Conservation (phyloP, 2,113 vertebrate genomes). For the Toxotes chatareus region DNA sequence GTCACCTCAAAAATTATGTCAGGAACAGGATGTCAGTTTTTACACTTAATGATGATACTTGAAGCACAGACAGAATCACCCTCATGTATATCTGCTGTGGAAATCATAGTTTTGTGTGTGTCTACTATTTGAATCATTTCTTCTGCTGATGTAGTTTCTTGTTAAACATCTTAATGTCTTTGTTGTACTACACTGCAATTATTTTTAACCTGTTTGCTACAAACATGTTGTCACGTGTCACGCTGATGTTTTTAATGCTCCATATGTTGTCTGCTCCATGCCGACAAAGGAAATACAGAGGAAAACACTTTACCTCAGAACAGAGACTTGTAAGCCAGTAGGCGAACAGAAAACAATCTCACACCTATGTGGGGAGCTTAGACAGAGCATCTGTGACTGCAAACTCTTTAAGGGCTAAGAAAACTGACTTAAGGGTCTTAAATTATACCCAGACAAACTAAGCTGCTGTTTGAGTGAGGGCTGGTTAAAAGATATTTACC, state of each 20-base stretch:
- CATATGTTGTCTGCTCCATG: conserved; percentile 13
- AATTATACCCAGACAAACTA: not conserved
- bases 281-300: not conserved
- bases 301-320: not conserved
- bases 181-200: not conserved
- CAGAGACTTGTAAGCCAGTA: not conserved
- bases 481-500: not conserved
- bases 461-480: not conserved
- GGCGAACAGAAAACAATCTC: not conserved
- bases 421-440: too few relatives aligned
- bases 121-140: not conserved
- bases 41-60: conserved; percentile 14
- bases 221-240: conserved; percentile 2
- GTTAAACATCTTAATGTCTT: not conserved
- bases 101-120: not conserved
- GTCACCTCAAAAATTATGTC: conserved; percentile 8
- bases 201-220: conserved; percentile 25
- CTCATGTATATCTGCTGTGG: not conserved
- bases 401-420: not conserved
- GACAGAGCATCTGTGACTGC: not conserved
- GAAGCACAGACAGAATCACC: not conserved
- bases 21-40: not conserved
- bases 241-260: not conserved
- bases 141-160: not conserved
- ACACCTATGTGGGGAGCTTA: not conserved